Conservation (phyloP, 2,113 vertebrate species). For the Corythaeola cristata region DNA sequence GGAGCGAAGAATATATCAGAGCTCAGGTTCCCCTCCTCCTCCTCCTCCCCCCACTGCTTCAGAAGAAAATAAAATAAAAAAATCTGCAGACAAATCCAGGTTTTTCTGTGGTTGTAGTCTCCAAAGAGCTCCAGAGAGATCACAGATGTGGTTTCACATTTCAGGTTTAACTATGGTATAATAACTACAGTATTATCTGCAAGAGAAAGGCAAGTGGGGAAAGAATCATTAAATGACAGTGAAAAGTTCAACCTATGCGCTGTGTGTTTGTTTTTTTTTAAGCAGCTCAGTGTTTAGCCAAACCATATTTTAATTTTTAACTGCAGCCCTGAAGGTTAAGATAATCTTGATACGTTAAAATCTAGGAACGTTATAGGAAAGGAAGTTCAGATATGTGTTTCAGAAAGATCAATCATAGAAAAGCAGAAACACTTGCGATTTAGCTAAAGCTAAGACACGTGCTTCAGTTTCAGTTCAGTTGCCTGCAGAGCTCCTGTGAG, state of each 20-base stretch:
- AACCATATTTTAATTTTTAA: neutral
- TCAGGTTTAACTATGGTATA: constrained; percentile 59
- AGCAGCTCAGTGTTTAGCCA: neutral
- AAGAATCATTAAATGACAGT: constrained; percentile 54
- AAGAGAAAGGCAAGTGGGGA: constrained; percentile 38
- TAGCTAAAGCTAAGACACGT: neutral
- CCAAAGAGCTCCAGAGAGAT: constrained; percentile 53
- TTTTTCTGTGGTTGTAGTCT: constrained; percentile 34
- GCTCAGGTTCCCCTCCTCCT: constrained; percentile 17
- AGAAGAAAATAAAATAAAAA: constrained; percentile 66
- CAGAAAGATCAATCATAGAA: neutral
- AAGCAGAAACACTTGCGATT: neutral
- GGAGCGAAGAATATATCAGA: constrained; percentile 41
- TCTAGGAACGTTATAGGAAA: neutral
- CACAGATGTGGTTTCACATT: constrained; percentile 67
- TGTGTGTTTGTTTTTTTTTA: neutral
- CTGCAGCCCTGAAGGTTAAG: neutral
- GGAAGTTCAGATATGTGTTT: neutral
- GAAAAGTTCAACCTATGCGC: neutral
- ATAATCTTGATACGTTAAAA: neutral
- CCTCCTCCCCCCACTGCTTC: constrained; percentile 13
- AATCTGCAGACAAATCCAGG: constrained; percentile 45
- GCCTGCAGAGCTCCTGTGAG: neutral
- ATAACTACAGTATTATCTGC: constrained; percentile 49
- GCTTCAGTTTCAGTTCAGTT: neutral